Percentiles rank a stretch among this genome's conserved stretches.
Conservation (phyloP, 2,888 invertebrate species). For the Charanyca ferruginea region DNA sequence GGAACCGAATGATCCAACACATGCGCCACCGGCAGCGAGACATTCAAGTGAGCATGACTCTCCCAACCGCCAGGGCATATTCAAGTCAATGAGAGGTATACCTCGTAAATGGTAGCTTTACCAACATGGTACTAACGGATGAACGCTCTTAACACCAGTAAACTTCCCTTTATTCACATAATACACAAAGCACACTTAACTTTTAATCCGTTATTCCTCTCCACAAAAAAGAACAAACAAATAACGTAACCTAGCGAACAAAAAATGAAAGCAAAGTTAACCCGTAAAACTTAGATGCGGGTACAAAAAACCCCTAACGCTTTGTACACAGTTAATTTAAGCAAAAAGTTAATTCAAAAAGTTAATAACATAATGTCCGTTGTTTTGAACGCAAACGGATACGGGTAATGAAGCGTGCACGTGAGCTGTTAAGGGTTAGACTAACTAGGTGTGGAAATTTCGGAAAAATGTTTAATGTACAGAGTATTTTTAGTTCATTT, state of each 20-base stretch:
- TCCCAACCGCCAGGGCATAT: too few relatives aligned
- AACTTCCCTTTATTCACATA: too few relatives aligned
- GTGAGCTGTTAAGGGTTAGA: conserved; percentile 57
- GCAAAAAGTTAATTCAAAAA: conserved; percentile 66
- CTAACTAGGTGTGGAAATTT: background rate
- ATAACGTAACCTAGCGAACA: conserved; percentile 11
- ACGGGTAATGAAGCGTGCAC: conserved; percentile 63
- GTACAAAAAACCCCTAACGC: conserved; percentile 43
- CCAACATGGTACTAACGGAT: too few relatives aligned
- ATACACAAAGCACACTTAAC: background rate
- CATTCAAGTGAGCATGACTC: too few relatives aligned
- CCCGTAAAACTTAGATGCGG: conserved; percentile 43
- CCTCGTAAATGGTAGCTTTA: too few relatives aligned
- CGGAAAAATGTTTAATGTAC: too few relatives aligned
- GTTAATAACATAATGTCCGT: conserved; percentile 63
- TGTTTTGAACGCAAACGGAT: conserved; percentile 59
- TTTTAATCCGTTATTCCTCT: conserved; percentile 3
- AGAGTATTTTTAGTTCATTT: too few relatives aligned
- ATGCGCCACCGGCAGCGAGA: too few relatives aligned
- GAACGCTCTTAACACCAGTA: too few relatives aligned
- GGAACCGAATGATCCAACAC: too few relatives aligned
- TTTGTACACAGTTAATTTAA: conserved; percentile 54
- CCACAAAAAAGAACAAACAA: conserved; percentile 7
- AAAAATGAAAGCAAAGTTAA: conserved; percentile 30
- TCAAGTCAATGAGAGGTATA: too few relatives aligned